Base-by-base conservation (phyloP, 2,888 invertebrate genomes). In the Eueremaeus valkanovi region DNA sequence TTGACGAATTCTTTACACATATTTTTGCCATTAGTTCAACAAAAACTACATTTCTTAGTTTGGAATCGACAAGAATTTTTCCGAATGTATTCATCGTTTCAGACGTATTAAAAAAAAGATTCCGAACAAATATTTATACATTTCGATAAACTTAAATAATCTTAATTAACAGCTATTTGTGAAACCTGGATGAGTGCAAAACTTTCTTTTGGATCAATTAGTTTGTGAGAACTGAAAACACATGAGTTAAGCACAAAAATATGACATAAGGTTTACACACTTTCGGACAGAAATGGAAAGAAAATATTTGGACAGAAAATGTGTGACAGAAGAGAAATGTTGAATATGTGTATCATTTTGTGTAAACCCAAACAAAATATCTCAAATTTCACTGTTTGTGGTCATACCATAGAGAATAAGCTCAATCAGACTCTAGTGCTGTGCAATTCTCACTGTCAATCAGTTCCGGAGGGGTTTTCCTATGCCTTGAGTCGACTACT, bases 401-500 rank as follows among this genome's bases (percentile, higher is more conserved):
- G 55, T 58, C 58, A 58, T 31, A 58, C 58, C 31, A 29, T 29
- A 16, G 58, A 58, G 58, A 16, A 58, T 58, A 29, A 13, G 58
- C 16, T 13, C 24, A 11, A 27, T n/a, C 16, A 31, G 58, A 58
- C 45, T 58, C 58, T 58, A 29, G 58, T 16, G 29, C 29, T 31
- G n/a, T 18, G 31, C 29, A 18, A 29, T 31, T 1, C 29, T 29
- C 3, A 58, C 58, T 58, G 58, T 58, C 58, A 58, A 58, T 58
- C 58, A 58, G 58, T 58, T 58, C 58, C 58, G 58, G 58, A 58
- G 58, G 58, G 58, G 58, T 58, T 24, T 58, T 18, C 3, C 58
- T 27, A 9, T 27, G 3, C 24, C 27, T 55, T 27, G n/a, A n/a
- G n/a, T n/a, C 27, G 11, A 31, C 18, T 29, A 21, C 13, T 58